Evolutionary conservation across 2,113 vertebrate species (phyloP), one percentile per base, ranked within the genome.

Genomic region (Anarhynchus alexandrinus): DNA sequence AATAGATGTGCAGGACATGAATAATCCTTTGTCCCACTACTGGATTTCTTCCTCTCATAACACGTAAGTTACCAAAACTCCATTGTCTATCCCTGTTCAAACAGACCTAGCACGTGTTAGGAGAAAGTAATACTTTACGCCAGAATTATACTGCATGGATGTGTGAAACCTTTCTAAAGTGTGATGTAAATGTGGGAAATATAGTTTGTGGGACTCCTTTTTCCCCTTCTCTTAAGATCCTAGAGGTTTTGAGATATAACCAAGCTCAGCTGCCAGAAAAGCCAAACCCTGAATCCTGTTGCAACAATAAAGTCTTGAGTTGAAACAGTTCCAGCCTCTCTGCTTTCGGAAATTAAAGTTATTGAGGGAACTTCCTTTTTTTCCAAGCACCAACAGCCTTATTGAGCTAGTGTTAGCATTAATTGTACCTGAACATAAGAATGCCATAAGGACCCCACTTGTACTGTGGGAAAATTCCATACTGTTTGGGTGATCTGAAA

Each of bases 41-140:
- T 99, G 99, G 99, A 99, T 99, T 98, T 99, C 98, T 98, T 99
- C 99, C 2, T 99, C 99, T 13, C 99, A 99, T 97, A 99, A 99
- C 98, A 99, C 99, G 99, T 99, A 96, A 98, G 99, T 98, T 58
- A 69, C 4, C 2, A 5, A 0, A 30, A 25, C 23, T 52, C 20
- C 1, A 0, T 45, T 82, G 6, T 70, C 43, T 76, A 2, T 82
- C 45, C 11, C 61, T 72, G 38, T 72, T 88, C 57, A 91, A 76
- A 87, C 11, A 51, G 38, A 73, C 4, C 4, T 47, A 57, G 17
- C 2, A 2, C 2, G 1, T 45, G 15, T 72, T 61, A 73, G 45
- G 19, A 45, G 34, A 86, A 70, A 18, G 17, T 55, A 52, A 49
- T 12, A 15, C 17, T 51, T 10, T 25, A 32, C 57, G 32, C 15